phyloP scores from a whole-genome alignment of 2,797 vertebrate species.

The Selene dorsalis region DNA sequence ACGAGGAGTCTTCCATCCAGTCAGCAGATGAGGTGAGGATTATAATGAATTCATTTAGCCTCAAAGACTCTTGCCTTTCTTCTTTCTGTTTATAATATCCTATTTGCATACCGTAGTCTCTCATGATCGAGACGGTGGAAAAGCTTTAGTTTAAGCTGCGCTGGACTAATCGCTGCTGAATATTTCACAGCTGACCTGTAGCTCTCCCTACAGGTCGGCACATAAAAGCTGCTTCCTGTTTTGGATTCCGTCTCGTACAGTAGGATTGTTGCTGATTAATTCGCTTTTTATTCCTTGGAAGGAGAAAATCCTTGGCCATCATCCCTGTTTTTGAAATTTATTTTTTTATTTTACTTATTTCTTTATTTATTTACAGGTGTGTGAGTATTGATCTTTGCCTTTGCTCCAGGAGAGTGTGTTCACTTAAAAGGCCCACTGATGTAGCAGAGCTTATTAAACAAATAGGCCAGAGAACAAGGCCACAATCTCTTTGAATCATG shows the following conservation, averaged over 20 bases:
- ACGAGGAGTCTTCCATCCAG: constrained; percentile 65
- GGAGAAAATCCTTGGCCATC: constrained; percentile 65
- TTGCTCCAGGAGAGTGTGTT: constrained; percentile 74
- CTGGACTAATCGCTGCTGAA: constrained; percentile 55
- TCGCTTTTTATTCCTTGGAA: constrained; percentile 39
- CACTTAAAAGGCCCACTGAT: constrained; percentile 75
- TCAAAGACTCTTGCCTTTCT: constrained; percentile 56
- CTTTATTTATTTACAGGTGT: constrained; percentile 60
- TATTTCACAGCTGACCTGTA: constrained; percentile 67
- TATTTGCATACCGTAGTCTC: constrained; percentile 59
- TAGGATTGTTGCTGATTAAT: constrained; percentile 53
- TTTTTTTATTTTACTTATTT: not conserved
- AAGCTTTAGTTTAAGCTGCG: constrained; percentile 41
- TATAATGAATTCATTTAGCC: constrained; percentile 72
- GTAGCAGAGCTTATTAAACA: constrained; percentile 80
- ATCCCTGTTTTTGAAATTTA: constrained; percentile 26
- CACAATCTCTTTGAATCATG: constrained; percentile 75
- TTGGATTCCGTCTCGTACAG: constrained; percentile 43
- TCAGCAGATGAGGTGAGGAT: constrained; percentile 67
- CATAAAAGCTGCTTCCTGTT: constrained; percentile 69
- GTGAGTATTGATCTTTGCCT: constrained; percentile 78
- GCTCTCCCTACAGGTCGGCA: constrained; percentile 57
- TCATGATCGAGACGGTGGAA: constrained; percentile 32
- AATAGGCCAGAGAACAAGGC: constrained; percentile 80
- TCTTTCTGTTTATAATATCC: constrained; percentile 48